Conservation (phyloP, 2,888 invertebrate species). For the Diaperis boleti region DNA sequence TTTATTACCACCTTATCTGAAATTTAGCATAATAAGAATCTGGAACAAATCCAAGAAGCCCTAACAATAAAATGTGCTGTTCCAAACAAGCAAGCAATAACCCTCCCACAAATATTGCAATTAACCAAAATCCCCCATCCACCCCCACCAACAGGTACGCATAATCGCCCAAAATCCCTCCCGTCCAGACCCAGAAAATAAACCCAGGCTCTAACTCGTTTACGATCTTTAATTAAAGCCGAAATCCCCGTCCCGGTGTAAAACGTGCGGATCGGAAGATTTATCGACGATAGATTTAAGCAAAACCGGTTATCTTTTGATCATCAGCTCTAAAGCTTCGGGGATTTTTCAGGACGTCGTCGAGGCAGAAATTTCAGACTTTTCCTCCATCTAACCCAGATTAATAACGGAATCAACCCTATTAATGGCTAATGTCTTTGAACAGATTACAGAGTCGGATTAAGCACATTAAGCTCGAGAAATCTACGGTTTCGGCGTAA, state of each 20-base stretch:
- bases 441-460: conserved; percentile 46
- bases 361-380: conserved; percentile 42
- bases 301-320: conserved; percentile 51
- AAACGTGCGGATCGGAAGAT: conserved; percentile 46
- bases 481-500: conserved; percentile 33
- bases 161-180: too few relatives aligned
- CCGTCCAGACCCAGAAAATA: conserved; percentile 23
- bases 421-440: conserved; percentile 52
- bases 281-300: conserved; percentile 49
- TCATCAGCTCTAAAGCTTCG: conserved; percentile 40
- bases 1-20: too few relatives aligned
- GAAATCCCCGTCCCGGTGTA: conserved; percentile 38
- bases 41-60: too few relatives aligned
- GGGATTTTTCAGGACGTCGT: conserved; percentile 46
- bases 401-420: conserved; percentile 53
- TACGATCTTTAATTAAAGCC: conserved; percentile 44
- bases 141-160: too few relatives aligned
- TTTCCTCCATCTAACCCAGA: conserved; percentile 47
- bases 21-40: too few relatives aligned
- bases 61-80: too few relatives aligned
- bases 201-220: conserved; percentile 36
- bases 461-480: conserved; percentile 32
- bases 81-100: too few relatives aligned
- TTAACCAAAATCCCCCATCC: too few relatives aligned
- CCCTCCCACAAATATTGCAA: too few relatives aligned